Evolutionary conservation across 2,113 vertebrate species (phyloP).

Genomic region (Anoplopoma fimbria): DNA sequence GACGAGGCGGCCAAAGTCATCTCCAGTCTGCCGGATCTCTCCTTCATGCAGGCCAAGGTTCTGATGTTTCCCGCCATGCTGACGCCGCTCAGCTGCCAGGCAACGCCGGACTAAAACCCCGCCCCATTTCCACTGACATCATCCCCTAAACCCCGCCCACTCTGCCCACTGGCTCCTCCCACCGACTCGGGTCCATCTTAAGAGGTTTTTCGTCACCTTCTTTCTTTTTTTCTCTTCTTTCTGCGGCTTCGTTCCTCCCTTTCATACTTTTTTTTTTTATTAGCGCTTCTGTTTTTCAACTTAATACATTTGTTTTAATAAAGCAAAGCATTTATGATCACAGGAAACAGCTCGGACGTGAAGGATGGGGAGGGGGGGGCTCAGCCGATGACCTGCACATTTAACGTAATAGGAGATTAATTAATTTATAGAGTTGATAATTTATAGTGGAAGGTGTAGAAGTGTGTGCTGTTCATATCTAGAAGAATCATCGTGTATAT

Average conservation of each 20-base stretch:
- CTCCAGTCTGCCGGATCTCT: conserved; percentile 91
- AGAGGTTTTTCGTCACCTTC: neutral
- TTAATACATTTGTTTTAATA: neutral
- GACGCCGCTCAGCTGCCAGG: conserved; percentile 85
- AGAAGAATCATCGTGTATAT: conserved; percentile 89
- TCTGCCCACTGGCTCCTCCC: neutral
- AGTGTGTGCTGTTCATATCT: conserved; percentile 83
- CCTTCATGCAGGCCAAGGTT: conserved; percentile 99
- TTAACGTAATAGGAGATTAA: conserved; percentile 14
- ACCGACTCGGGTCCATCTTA: conserved; percentile 3
- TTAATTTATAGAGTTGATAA: conserved; percentile 81
- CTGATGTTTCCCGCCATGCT: conserved; percentile 97
- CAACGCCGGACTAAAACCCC: conserved; percentile 69
- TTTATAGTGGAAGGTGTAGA: conserved; percentile 88
- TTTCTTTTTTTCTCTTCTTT: neutral
- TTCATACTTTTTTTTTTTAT: neutral
- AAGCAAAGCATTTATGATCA: conserved; percentile 41
- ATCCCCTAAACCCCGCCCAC: neutral
- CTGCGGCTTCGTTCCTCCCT: neutral
- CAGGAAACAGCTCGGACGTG: neutral
- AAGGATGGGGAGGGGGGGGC: neutral
- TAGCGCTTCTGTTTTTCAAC: conserved; percentile 5
- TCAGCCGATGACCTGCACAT: conserved; percentile 19
- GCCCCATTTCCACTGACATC: neutral
- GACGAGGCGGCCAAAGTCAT: conserved; percentile 94